Percentiles rank a stretch among this genome's conserved stretches.
These are phyloP conservation scores for Conus ventricosus DNA, from an alignment of 1,140 invertebrate genomes.

Conservation along the genomic window DNA sequence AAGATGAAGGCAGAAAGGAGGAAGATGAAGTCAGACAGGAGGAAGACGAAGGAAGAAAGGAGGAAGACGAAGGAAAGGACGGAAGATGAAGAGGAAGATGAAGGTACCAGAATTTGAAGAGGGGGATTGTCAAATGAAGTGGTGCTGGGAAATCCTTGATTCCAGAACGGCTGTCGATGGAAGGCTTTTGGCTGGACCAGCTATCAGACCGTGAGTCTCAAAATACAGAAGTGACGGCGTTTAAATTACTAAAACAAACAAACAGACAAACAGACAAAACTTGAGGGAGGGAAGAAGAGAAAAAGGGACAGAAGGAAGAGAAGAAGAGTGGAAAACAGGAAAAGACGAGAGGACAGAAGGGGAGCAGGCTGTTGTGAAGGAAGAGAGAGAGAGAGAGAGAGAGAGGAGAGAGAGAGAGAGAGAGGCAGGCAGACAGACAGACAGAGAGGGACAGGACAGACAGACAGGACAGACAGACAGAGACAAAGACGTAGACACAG, in stretches of 20 bases:
- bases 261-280: not conserved
- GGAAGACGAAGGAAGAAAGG: too few species aligned
- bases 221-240: not conserved
- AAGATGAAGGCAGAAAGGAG: too few species aligned
- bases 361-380: not conserved
- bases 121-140: too few species aligned
- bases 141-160: too few species aligned
- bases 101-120: too few species aligned
- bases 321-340: not conserved
- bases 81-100: too few species aligned
- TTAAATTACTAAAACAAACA: not conserved
- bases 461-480: not conserved
- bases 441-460: slow-evolving; percentile 5
- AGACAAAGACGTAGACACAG: not conserved
- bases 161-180: too few species aligned
- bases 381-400: not conserved
- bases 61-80: too few species aligned
- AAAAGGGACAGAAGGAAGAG: slow-evolving; percentile 6
- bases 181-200: too few species aligned
- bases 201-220: too few species aligned
- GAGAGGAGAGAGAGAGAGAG: slow-evolving; percentile 10
- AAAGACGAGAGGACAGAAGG: too few species aligned
- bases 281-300: slow-evolving; percentile 8
- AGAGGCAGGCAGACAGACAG: slow-evolving; percentile 10
- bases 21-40: too few species aligned